A percentile compares a stretch with the other conserved stretches of the same genome.
Conservation (phyloP, 2,113 vertebrate genomes). For the Syrrhaptes paradoxus region DNA sequence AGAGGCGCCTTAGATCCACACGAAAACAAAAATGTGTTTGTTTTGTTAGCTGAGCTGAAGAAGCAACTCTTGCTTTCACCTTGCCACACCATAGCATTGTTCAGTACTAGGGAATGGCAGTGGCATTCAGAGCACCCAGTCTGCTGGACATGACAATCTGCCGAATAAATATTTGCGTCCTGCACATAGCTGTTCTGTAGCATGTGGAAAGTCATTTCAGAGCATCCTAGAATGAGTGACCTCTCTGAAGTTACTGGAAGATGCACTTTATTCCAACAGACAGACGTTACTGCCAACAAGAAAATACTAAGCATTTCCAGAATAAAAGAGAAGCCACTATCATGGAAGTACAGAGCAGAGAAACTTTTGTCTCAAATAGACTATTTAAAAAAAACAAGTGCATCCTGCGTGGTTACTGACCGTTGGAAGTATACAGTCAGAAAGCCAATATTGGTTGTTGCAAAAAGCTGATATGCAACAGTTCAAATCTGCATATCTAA, state of each 20-base stretch:
- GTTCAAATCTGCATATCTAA: rapidly evolving
- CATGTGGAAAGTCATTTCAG: background rate
- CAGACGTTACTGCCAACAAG: background rate
- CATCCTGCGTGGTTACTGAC: background rate
- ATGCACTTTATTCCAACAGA: background rate
- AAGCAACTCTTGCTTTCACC: background rate
- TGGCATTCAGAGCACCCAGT: background rate
- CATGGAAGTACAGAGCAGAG: background rate
- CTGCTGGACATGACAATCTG: background rate
- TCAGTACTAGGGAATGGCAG: background rate
- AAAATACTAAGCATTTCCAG: background rate
- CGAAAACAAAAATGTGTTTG: background rate
- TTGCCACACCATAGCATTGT: background rate
- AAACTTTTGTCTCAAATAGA: background rate
- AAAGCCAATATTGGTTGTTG: background rate
- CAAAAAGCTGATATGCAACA: background rate
- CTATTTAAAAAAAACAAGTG: background rate
- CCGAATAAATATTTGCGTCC: background rate
- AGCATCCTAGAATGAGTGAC: background rate
- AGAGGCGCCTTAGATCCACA: background rate
- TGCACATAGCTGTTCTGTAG: background rate
- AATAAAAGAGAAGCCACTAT: background rate
- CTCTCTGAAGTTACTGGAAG: background rate
- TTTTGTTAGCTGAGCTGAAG: background rate
- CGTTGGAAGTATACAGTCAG: background rate